These are phyloP conservation scores for Trachymyrmex septentrionalis DNA, from an alignment of 1,140 invertebrate genomes.

Conservation along the genomic window DNA sequence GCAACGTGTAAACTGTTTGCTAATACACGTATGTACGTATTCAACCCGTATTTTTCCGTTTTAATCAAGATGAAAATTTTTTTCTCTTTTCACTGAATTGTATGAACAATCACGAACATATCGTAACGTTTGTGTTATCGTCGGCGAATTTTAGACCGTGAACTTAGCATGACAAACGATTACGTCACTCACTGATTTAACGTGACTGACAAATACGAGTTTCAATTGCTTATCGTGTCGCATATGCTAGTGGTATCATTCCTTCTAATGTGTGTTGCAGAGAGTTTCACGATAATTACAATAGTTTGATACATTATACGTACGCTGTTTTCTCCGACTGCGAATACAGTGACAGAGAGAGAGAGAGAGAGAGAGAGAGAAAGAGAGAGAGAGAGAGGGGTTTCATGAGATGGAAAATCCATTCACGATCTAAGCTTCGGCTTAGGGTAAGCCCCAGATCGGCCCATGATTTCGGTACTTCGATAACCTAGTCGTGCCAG, in stretches of 20 bases:
- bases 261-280: slow-evolving; percentile 16
- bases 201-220: slow-evolving; percentile 24
- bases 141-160: neutral
- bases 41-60: neutral
- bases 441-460: slow-evolving; percentile 66
- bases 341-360: neutral
- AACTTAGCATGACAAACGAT: neutral
- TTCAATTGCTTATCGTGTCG: slow-evolving; percentile 15
- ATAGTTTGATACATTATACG: slow-evolving; percentile 67
- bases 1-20: slow-evolving; percentile 1
- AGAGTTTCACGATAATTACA: slow-evolving; percentile 67
- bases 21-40: neutral
- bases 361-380: no score
- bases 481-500: slow-evolving; percentile 63
- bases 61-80: slow-evolving; percentile 3
- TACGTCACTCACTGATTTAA: slow-evolving; percentile 3
- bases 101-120: neutral
- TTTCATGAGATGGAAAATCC: slow-evolving; percentile 71
- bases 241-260: slow-evolving; percentile 16
- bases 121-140: neutral
- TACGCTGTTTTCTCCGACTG: slow-evolving; percentile 65
- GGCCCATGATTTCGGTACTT: slow-evolving; percentile 67
- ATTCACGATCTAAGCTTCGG: slow-evolving; percentile 69
- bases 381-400: neutral
- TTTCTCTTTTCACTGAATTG: neutral